phyloP scores from a whole-genome alignment of 2,113 vertebrate species.

The Cyanoramphus novaezelandiae region DNA sequence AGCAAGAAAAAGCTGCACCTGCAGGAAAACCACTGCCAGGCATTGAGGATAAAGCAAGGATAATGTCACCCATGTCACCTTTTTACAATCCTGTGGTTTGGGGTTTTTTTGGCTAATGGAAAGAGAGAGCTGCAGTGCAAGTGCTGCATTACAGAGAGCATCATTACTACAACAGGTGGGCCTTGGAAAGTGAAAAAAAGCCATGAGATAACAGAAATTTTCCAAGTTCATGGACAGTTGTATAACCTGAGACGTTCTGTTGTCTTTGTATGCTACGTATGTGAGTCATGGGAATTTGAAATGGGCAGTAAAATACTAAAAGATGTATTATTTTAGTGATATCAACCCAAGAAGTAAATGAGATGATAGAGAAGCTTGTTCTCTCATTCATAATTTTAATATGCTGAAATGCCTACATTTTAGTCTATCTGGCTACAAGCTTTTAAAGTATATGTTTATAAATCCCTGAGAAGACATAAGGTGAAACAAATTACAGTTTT shows the following conservation, averaged over 20 bases:
- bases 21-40: not conserved
- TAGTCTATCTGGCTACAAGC: not conserved
- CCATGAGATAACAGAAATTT: not conserved
- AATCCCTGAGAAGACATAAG: constrained; percentile 3
- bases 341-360: not conserved
- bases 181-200: not conserved
- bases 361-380: not conserved
- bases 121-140: no score
- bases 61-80: not conserved
- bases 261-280: not conserved
- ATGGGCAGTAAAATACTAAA: not conserved
- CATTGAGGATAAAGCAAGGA: not conserved
- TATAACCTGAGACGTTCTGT: not conserved
- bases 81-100: not conserved
- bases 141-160: not conserved
- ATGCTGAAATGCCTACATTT: not conserved
- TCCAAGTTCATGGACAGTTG: not conserved
- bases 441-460: constrained; percentile 31
- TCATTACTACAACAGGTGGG: no score
- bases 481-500: constrained; percentile 15
- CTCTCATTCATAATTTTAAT: not conserved
- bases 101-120: not conserved
- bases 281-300: not conserved
- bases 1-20: not conserved
- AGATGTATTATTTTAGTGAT: not conserved